Percentiles rank a stretch among this genome's conserved stretches.
Evolutionary conservation across 35 echinoderm and acorn worm genomes (phyloP).

Genomic region (Holothuria glaberrima): DNA sequence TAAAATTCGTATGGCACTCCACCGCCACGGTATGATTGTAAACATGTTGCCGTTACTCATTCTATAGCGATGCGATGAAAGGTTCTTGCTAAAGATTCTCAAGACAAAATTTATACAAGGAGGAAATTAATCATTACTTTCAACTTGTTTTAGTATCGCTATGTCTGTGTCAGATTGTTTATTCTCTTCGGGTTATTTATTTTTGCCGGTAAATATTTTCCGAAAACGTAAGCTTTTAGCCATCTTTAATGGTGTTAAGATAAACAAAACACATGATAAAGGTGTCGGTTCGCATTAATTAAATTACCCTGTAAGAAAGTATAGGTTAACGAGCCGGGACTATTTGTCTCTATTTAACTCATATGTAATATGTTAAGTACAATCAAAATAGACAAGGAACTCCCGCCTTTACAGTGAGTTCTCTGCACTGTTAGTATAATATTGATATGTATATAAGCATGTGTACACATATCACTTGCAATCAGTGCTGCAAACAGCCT

Average conservation of each 20-base stretch:
- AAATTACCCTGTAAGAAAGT: slow-evolving; percentile 22
- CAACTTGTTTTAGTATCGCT: slow-evolving; percentile 40
- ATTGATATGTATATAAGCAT: too few relatives aligned
- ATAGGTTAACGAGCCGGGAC: too few relatives aligned
- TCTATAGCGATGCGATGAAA: slow-evolving; percentile 1
- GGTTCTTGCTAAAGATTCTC: slow-evolving; percentile 4
- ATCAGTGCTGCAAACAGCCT: too few relatives aligned
- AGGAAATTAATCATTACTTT: slow-evolving; percentile 32
- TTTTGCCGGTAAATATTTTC: slow-evolving; percentile 43
- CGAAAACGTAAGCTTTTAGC: slow-evolving; percentile 15
- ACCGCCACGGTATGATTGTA: slow-evolving; percentile 14
- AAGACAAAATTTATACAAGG: slow-evolving; percentile 26
- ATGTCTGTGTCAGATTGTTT: slow-evolving; percentile 29
- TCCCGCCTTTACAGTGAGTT: too few relatives aligned
- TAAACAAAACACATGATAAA: slow-evolving; percentile 20
- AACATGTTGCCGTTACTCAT: neutral
- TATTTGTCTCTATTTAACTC: too few relatives aligned
- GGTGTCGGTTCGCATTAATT: slow-evolving; percentile 27
- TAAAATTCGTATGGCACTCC: neutral
- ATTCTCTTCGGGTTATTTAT: slow-evolving; percentile 20
- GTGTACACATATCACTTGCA: too few relatives aligned
- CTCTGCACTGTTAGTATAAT: too few relatives aligned
- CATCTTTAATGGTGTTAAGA: neutral
- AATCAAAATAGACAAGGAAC: too few relatives aligned
- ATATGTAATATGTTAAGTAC: too few relatives aligned